Evolutionary conservation across 2,113 vertebrate genomes (phyloP).

Genomic region (Camelus bactrianus): DNA sequence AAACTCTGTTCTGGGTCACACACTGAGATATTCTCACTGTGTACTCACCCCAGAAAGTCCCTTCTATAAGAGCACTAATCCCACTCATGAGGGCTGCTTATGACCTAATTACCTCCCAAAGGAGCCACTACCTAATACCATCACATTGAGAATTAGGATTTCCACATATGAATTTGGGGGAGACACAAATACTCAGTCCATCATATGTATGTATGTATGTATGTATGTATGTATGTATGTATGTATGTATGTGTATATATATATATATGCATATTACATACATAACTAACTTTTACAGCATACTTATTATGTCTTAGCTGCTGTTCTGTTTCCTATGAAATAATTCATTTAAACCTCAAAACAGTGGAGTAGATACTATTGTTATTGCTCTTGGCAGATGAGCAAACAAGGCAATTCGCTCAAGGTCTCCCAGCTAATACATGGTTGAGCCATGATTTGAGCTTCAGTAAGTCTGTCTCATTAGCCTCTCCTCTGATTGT

Average conservation of each 20-base stretch:
- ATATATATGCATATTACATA: not conserved
- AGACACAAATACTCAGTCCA: too few relatives aligned
- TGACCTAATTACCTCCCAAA: too few relatives aligned
- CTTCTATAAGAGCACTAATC: not conserved
- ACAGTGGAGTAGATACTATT: not conserved
- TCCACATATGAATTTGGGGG: too few relatives aligned
- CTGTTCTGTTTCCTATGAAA: not conserved
- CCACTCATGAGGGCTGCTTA: not conserved
- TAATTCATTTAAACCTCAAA: conserved; percentile 43
- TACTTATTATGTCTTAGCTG: not conserved
- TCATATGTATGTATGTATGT: not conserved
- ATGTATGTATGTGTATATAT: not conserved
- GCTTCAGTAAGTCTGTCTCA: not conserved
- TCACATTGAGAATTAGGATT: too few relatives aligned
- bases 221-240: not conserved
- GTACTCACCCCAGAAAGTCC: not conserved
- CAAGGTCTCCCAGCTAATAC: not conserved
- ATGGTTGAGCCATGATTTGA: not conserved
- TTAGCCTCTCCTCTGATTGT: not conserved
- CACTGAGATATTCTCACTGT: not conserved
- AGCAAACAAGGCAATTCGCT: conserved; percentile 23
- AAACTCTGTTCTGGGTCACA: not conserved
- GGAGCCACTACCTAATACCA: too few relatives aligned
- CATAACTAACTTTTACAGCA: not conserved
- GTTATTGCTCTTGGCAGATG: not conserved